These are phyloP conservation scores for Fissipunctia ypsillon DNA, from an alignment of 2,888 invertebrate species.

Conservation along the genomic window DNA sequence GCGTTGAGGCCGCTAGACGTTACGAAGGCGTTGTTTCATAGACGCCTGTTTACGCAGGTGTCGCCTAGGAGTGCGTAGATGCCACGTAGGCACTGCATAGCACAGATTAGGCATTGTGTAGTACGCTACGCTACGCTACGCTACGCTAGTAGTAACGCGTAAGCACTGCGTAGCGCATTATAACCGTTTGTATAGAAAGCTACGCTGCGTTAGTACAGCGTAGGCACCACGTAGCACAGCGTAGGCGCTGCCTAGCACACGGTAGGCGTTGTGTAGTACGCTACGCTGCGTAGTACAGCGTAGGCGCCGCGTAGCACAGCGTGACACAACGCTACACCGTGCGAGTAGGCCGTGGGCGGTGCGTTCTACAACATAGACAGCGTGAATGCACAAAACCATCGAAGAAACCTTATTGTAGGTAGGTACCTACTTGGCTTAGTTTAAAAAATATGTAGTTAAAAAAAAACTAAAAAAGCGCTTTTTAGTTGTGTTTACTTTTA, in stretches of 20 bases:
- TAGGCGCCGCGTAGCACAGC: neutral
- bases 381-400: too few species aligned
- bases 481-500: too few species aligned
- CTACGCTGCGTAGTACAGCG: neutral
- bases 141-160: too few species aligned
- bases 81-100: neutral
- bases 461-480: too few species aligned
- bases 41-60: neutral
- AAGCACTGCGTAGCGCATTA: too few species aligned
- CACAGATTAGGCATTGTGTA: neutral
- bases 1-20: neutral
- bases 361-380: too few species aligned
- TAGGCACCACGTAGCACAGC: too few species aligned
- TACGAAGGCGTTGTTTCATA: neutral
- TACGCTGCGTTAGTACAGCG: neutral
- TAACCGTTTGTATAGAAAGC: neutral
- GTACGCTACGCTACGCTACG: constrained; percentile 2
- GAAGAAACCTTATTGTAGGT: too few species aligned
- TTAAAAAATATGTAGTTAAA: too few species aligned
- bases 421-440: too few species aligned
- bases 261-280: neutral
- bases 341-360: too few species aligned
- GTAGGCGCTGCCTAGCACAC: neutral
- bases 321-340: too few species aligned
- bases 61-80: neutral